Conservation (phyloP, 2,888 invertebrate genomes). For the Andrena trimmerana region DNA sequence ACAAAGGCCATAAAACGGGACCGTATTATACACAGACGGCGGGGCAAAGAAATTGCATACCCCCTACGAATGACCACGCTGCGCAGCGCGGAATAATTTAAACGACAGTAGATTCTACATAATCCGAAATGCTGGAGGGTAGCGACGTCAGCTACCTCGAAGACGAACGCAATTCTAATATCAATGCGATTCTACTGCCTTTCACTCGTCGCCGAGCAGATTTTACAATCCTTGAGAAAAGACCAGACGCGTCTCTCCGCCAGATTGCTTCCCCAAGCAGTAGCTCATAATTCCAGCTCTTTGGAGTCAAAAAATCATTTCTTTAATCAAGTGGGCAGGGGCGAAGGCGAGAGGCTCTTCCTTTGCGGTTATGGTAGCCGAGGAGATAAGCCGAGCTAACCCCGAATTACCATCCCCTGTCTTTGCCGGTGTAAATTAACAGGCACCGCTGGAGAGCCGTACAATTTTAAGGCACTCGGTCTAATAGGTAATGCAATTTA, state of each 20-base stretch:
- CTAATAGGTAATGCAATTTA: conserved; percentile 71
- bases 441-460: conserved; percentile 47
- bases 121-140: neutral
- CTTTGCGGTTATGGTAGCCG: conserved; percentile 53
- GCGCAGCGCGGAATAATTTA: conserved; percentile 37
- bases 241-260: no score
- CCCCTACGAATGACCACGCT: conserved; percentile 7
- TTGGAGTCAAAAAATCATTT: conserved; percentile 44
- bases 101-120: conserved; percentile 23
- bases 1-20: conserved; percentile 14
- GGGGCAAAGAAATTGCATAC: conserved; percentile 35
- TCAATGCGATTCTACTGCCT: no score
- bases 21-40: conserved; percentile 22
- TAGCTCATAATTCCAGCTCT: conserved; percentile 23
- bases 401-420: conserved; percentile 55
- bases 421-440: conserved; percentile 61
- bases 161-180: neutral
- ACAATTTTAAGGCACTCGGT: conserved; percentile 66
- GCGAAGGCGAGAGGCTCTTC: conserved; percentile 22
- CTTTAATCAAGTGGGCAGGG: conserved; percentile 50
- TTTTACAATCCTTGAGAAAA: neutral
- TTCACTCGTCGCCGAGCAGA: neutral
- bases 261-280: neutral
- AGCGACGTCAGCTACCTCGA: neutral
- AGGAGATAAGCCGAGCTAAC: conserved; percentile 62